Percentiles rank a stretch among this genome's conserved stretches.
These are phyloP conservation scores for Equus quagga DNA, from an alignment of 2,113 vertebrate species.

Conservation along the genomic window DNA sequence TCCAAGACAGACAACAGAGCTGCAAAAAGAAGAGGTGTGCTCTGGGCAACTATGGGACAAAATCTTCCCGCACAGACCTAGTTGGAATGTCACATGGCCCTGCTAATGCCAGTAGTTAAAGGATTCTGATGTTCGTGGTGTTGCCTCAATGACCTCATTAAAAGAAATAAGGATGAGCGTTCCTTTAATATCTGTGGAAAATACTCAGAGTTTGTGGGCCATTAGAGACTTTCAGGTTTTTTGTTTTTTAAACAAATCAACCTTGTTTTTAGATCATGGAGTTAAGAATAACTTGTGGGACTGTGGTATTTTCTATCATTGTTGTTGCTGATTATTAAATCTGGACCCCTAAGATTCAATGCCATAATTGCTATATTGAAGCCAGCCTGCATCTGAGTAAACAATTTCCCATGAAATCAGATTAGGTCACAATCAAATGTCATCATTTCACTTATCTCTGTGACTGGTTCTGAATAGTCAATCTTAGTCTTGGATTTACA, in stretches of 20 bases:
- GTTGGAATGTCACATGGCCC: neutral
- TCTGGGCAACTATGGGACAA: slow-evolving; percentile 13
- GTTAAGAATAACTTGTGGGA: neutral
- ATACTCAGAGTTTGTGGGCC: neutral
- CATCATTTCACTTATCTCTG: neutral
- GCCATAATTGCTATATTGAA: neutral
- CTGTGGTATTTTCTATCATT: neutral
- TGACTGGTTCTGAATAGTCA: neutral
- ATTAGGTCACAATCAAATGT: neutral
- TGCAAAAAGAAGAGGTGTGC: slow-evolving; percentile 53
- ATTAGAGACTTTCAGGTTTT: neutral
- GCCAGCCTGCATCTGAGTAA: neutral
- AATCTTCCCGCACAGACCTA: neutral
- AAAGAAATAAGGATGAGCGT: neutral
- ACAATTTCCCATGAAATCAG: neutral
- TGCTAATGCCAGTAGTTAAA: neutral
- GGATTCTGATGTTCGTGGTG: neutral
- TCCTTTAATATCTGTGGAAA: neutral
- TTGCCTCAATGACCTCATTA: neutral
- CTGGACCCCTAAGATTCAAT: neutral
- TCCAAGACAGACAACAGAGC: slow-evolving; percentile 73
- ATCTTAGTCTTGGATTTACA: neutral
- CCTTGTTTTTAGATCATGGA: neutral
- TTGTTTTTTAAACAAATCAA: neutral
- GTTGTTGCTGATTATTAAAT: neutral